Evolutionary conservation across 2,797 vertebrate genomes (phyloP).

Genomic region (Cynopterus sphinx): DNA sequence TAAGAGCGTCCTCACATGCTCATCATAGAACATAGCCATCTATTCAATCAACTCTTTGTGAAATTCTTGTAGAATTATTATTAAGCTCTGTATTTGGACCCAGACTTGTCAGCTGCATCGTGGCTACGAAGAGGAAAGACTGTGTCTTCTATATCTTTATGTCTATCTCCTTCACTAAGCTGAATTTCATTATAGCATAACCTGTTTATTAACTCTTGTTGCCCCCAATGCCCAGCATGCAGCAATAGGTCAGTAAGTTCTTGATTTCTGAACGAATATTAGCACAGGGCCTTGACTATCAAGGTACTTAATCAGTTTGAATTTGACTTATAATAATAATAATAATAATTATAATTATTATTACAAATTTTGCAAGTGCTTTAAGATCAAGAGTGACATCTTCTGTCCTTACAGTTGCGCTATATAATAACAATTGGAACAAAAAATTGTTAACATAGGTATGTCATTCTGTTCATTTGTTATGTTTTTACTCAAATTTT

Average conservation of each 20-base stretch:
- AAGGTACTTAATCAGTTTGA: not conserved
- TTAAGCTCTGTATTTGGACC: not conserved
- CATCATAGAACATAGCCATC: not conserved
- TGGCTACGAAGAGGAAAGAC: not conserved
- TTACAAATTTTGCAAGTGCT: not conserved
- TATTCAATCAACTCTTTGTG: not conserved
- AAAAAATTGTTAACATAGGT: not conserved
- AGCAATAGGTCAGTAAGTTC: not conserved
- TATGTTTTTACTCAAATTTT: not conserved
- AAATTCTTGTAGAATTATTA: not conserved
- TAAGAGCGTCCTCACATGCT: not conserved
- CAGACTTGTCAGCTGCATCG: not conserved
- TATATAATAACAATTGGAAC: not conserved
- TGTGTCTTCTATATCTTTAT: not conserved
- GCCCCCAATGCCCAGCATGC: not conserved
- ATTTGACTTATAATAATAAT: not conserved
- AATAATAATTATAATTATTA: not conserved
- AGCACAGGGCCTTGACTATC: not conserved
- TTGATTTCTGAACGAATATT: constrained; percentile 29
- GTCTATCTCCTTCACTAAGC: not conserved
- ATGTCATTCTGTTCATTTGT: not conserved
- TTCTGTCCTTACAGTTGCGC: not conserved
- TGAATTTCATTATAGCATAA: not conserved
- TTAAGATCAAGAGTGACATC: not conserved
- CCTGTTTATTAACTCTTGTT: not conserved